Conservation (phyloP, 1,140 invertebrate species). For the Cotesia glomerata region DNA sequence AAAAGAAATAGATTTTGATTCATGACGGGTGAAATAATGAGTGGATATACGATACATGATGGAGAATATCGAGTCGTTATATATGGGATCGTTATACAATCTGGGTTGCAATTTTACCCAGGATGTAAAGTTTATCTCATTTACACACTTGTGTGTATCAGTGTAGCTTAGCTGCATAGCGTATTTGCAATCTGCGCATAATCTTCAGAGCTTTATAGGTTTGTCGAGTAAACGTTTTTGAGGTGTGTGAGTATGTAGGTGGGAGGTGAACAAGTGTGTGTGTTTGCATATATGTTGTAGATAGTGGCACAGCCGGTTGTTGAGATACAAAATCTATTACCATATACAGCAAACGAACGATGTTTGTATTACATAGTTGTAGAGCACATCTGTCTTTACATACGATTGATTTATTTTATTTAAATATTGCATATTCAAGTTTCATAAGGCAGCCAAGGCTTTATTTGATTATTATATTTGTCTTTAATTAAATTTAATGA, state of each 20-base stretch:
- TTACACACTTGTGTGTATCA: neutral
- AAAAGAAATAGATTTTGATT: neutral
- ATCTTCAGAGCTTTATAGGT: conserved; percentile 6
- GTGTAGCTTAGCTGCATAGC: neutral
- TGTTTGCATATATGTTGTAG: neutral
- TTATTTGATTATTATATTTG: too few species aligned
- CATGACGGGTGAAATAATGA: neutral
- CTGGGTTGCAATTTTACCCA: neutral
- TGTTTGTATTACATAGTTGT: too few species aligned
- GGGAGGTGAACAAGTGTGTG: too few species aligned
- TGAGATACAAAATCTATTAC: neutral
- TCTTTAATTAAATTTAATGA: too few species aligned
- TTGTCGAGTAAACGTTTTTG: conserved; percentile 1
- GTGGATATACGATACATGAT: neutral
- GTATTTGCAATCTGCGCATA: conserved; percentile 7
- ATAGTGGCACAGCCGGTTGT: neutral
- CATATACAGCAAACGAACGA: neutral
- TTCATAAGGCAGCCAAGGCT: too few species aligned
- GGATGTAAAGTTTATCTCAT: neutral
- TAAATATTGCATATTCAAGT: too few species aligned
- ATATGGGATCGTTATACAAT: neutral
- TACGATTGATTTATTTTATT: too few species aligned
- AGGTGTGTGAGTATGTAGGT: too few species aligned
- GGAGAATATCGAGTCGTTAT: neutral
- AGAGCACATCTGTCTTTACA: too few species aligned